These are phyloP conservation scores for Verasper variegatus DNA, from an alignment of 2,113 vertebrate genomes.

Conservation along the genomic window DNA sequence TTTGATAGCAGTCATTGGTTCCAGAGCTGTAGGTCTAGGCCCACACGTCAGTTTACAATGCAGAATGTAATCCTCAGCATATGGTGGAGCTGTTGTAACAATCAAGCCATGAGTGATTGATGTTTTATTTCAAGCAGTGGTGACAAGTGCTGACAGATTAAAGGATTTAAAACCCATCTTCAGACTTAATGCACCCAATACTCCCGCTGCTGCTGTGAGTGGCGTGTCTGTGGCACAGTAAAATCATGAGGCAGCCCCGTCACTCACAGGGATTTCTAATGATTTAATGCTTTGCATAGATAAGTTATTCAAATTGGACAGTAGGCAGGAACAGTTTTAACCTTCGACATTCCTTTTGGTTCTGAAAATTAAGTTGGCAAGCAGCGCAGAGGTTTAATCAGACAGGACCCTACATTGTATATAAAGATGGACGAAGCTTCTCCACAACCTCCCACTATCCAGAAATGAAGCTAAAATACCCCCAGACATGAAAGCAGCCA, in stretches of 20 bases:
- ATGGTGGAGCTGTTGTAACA: slow-evolving; percentile 22
- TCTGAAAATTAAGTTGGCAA: too few relatives aligned
- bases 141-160: slow-evolving; percentile 38
- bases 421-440: too few relatives aligned
- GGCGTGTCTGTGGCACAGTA: too few relatives aligned
- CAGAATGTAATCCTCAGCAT: slow-evolving; percentile 30
- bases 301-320: neutral
- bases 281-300: neutral
- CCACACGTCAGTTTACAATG: slow-evolving; percentile 19
- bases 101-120: neutral
- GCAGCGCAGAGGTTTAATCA: too few relatives aligned
- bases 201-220: neutral
- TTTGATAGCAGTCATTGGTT: slow-evolving; percentile 13
- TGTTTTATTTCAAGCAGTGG: slow-evolving; percentile 5
- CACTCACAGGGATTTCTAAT: neutral
- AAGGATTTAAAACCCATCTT: slow-evolving; percentile 45
- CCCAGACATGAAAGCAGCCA: too few relatives aligned
- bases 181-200: neutral
- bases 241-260: neutral
- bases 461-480: too few relatives aligned
- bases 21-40: neutral
- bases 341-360: too few relatives aligned
- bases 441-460: too few relatives aligned
- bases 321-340: neutral
- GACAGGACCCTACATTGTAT: too few relatives aligned